Conservation (phyloP, 2,888 invertebrate species). For the Sinotaia quadrata region DNA sequence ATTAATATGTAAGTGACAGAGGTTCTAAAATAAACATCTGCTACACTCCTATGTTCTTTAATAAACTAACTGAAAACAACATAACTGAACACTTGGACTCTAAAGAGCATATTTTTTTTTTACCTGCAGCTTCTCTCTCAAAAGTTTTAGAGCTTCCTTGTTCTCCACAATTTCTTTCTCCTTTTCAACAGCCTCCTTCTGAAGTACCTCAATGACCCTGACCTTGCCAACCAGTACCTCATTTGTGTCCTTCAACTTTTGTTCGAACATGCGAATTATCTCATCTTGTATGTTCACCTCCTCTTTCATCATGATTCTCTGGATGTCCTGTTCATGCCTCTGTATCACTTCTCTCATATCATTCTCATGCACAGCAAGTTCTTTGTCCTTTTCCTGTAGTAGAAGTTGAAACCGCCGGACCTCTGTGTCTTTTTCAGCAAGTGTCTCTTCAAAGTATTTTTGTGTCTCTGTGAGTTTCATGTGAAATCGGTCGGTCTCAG, state of each 20-base stretch:
- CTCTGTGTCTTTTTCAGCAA: conserved; percentile 60
- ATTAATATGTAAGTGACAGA: no score
- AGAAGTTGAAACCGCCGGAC: conserved; percentile 44
- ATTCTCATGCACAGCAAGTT: conserved; percentile 55
- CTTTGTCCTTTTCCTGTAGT: conserved; percentile 55
- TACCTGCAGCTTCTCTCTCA: conserved; percentile 83
- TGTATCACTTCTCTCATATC: conserved; percentile 59
- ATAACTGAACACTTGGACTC: no score
- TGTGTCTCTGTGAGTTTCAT: conserved; percentile 61
- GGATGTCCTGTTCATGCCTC: conserved; percentile 63
- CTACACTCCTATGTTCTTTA: no score
- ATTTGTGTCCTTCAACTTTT: conserved; percentile 64
- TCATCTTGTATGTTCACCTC: conserved; percentile 64
- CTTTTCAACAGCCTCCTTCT: conserved; percentile 58
- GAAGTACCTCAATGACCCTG: conserved; percentile 64
- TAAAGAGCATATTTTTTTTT: no score
- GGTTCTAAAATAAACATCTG: no score
- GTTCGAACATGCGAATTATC: conserved; percentile 64
- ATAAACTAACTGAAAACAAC: no score
- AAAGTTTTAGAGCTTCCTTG: conserved; percentile 77
- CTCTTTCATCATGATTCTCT: conserved; percentile 60
- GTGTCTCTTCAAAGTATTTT: conserved; percentile 65
- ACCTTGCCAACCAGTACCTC: conserved; percentile 65
- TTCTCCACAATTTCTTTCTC: conserved; percentile 58
- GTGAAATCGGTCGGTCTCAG: conserved; percentile 58